These are phyloP conservation scores for Rotaria socialis DNA, from an alignment of 2,888 invertebrate species.

Conservation along the genomic window DNA sequence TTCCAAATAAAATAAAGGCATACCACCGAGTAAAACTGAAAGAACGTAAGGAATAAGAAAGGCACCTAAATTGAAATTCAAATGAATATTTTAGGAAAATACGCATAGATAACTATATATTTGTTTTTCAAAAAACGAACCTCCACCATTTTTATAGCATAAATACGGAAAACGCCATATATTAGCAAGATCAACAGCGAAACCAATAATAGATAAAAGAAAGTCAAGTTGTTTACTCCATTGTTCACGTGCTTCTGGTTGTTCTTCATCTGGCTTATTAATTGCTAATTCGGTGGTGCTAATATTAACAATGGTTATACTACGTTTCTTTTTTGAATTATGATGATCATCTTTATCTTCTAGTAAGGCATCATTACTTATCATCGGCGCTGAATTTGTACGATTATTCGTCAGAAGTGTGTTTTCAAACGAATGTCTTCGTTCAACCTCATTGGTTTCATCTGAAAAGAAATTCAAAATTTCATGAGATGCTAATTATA, in stretches of 20 bases:
- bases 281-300: background rate
- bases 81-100: background rate
- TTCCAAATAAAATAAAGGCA: constrained; percentile 91
- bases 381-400: background rate
- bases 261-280: background rate
- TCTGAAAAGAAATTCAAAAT: background rate
- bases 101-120: background rate
- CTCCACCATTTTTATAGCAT: constrained; percentile 46
- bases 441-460: background rate
- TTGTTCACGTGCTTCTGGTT: constrained; percentile 66
- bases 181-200: constrained; percentile 90
- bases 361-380: background rate
- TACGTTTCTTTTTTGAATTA: background rate
- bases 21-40: constrained; percentile 84
- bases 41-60: constrained; percentile 66
- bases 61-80: constrained; percentile 67
- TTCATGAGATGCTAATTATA: background rate
- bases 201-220: constrained; percentile 89
- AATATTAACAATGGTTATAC: background rate
- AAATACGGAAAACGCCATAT: constrained; percentile 73
- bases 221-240: constrained; percentile 90
- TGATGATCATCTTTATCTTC: background rate
- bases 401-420: background rate
- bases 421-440: background rate
- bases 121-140: background rate